Evolutionary conservation across 2,888 invertebrate genomes (phyloP).

Genomic region (Sylvicola fuscatus): DNA sequence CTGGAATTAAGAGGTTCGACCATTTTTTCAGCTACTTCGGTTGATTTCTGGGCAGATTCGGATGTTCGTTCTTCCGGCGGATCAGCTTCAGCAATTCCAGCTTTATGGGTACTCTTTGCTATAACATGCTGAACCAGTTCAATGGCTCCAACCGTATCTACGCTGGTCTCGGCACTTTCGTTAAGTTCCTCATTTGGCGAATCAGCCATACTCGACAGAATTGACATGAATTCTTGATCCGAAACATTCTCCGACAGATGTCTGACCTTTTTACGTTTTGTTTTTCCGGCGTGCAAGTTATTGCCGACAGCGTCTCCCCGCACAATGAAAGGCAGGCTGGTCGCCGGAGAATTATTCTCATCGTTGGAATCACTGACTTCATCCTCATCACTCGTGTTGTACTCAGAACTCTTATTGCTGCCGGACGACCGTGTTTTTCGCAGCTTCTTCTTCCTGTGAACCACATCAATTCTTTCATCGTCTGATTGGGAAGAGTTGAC

Average conservation of each 20-base stretch:
- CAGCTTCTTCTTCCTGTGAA: constrained; percentile 15
- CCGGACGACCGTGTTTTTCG: constrained; percentile 19
- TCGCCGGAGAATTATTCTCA: constrained; percentile 10
- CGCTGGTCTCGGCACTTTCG: constrained; percentile 5
- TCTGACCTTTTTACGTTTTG: constrained; percentile 1
- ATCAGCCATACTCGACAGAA: constrained; percentile 11
- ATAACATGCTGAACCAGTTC: background rate
- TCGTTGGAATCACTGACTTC: constrained; percentile 6
- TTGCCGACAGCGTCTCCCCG: constrained; percentile 19
- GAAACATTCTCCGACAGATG: constrained; percentile 7
- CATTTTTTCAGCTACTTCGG: background rate
- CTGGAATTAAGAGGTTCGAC: background rate
- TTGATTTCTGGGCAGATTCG: constrained; percentile 1
- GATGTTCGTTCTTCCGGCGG: background rate
- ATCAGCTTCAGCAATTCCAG: background rate
- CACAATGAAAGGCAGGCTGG: constrained; percentile 15
- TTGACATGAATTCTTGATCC: constrained; percentile 15
- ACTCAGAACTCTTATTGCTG: constrained; percentile 14
- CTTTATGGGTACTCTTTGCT: background rate
- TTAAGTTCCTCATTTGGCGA: background rate
- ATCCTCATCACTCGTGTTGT: constrained; percentile 10
- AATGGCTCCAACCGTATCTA: background rate
- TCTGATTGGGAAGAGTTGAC: background rate
- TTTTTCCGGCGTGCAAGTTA: constrained; percentile 1
- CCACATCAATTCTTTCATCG: background rate